Conservation (phyloP, 2,797 vertebrate genomes). For the Crax fasciolata region DNA sequence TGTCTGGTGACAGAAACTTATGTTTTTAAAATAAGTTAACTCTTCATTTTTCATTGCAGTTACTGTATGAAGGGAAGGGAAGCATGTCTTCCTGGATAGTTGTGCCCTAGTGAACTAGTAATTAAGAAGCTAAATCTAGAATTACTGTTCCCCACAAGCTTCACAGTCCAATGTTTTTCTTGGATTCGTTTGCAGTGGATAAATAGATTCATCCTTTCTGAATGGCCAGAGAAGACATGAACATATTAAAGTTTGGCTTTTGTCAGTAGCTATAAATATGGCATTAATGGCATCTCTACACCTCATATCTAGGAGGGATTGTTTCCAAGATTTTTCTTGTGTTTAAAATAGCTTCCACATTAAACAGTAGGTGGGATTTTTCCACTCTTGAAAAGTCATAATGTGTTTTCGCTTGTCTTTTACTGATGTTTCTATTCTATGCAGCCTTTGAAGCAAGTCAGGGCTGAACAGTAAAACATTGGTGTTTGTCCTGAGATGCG, state of each 20-base stretch:
- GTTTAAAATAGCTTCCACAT: neutral
- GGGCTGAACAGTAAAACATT: neutral
- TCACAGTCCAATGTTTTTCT: neutral
- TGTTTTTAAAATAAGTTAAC: neutral
- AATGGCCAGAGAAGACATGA: neutral
- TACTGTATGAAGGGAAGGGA: neutral
- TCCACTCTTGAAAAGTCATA: neutral
- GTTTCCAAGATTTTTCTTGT: neutral
- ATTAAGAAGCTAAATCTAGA: neutral
- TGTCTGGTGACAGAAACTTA: neutral
- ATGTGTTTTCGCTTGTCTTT: neutral
- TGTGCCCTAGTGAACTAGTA: neutral
- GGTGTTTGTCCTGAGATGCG: neutral
- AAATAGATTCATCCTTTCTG: neutral
- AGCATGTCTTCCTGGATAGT: neutral
- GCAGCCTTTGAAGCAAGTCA: neutral
- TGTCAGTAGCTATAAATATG: neutral
- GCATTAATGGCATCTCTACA: neutral
- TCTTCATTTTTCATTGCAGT: neutral
- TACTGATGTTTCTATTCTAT: neutral
- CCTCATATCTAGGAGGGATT: fast-evolving
- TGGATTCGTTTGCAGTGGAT: neutral
- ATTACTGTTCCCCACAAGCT: neutral
- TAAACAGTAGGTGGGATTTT: neutral
- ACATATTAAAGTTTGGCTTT: neutral